Conservation (phyloP, 2,888 invertebrate genomes). For the Ctena decussata region DNA sequence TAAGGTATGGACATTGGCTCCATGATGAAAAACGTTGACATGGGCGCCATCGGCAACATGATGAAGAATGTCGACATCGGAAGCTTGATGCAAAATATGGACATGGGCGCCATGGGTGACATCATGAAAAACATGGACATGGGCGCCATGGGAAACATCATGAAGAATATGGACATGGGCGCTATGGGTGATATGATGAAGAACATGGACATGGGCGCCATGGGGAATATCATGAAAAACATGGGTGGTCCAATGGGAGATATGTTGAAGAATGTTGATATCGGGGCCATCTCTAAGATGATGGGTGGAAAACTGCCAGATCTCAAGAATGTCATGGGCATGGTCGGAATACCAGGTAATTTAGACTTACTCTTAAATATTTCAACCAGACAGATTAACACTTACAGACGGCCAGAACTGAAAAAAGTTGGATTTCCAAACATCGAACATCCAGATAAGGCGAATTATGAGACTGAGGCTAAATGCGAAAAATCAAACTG, state of each 20-base stretch:
- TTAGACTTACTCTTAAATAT: too few relatives aligned
- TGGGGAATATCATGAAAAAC: slow-evolving; percentile 53
- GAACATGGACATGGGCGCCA: slow-evolving; percentile 42
- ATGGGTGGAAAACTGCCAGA: not conserved
- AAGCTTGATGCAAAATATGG: slow-evolving; percentile 41
- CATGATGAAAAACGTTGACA: slow-evolving; percentile 57
- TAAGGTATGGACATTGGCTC: slow-evolving; percentile 44
- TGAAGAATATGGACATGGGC: slow-evolving; percentile 58
- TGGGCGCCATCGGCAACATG: slow-evolving; percentile 42
- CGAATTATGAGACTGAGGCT: too few relatives aligned
- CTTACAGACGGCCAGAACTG: too few relatives aligned
- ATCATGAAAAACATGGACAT: slow-evolving; percentile 46
- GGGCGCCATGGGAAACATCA: slow-evolving; percentile 38
- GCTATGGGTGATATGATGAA: slow-evolving; percentile 41
- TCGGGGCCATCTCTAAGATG: slow-evolving; percentile 3
- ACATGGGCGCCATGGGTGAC: slow-evolving; percentile 13
- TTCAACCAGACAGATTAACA: too few relatives aligned
- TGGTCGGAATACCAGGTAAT: not conserved
- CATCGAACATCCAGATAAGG: too few relatives aligned
- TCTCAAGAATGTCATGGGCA: not conserved
- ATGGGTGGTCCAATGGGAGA: slow-evolving; percentile 20
- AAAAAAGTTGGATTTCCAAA: too few relatives aligned
- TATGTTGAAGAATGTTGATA: slow-evolving; percentile 42
- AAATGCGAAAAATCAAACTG: too few relatives aligned
- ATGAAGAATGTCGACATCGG: slow-evolving; percentile 57